These are phyloP conservation scores for Cotesia vestalis DNA, from an alignment of 1,140 invertebrate genomes.

Conservation along the genomic window DNA sequence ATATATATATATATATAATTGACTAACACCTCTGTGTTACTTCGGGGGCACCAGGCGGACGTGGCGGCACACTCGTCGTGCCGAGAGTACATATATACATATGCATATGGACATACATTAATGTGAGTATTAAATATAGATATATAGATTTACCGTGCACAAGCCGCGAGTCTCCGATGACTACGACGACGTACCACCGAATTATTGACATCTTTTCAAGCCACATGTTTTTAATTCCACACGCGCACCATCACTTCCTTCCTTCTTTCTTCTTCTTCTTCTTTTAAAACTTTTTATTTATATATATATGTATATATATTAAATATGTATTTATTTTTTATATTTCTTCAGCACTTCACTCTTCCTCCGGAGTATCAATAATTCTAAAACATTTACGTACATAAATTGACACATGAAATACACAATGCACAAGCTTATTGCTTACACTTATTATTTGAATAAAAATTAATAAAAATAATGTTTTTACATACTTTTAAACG, in stretches of 20 bases:
- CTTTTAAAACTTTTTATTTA: not conserved
- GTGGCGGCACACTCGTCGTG: constrained; percentile 30
- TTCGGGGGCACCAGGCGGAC: constrained; percentile 22
- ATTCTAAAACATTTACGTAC: not conserved
- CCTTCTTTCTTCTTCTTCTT: constrained; percentile 20
- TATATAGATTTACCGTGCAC: constrained; percentile 26
- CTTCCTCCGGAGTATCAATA: not conserved
- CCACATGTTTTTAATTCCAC: constrained; percentile 34
- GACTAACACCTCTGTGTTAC: constrained; percentile 14
- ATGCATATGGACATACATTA: not conserved
- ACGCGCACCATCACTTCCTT: constrained; percentile 31
- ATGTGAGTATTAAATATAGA: constrained; percentile 26
- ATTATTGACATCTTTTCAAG: constrained; percentile 56
- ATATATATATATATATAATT: not conserved
- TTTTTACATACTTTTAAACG: not conserved
- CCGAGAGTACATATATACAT: constrained; percentile 16
- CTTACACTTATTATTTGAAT: constrained; percentile 6
- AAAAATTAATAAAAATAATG: not conserved
- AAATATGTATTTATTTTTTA: not conserved
- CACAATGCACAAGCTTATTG: not conserved
- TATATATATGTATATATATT: not conserved
- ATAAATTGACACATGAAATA: constrained; percentile 1
- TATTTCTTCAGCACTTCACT: not conserved
- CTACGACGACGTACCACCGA: constrained; percentile 37
- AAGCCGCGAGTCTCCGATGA: constrained; percentile 22